phyloP scores from a whole-genome alignment of 2,797 vertebrate species.

The Hylomyscus alleni region DNA sequence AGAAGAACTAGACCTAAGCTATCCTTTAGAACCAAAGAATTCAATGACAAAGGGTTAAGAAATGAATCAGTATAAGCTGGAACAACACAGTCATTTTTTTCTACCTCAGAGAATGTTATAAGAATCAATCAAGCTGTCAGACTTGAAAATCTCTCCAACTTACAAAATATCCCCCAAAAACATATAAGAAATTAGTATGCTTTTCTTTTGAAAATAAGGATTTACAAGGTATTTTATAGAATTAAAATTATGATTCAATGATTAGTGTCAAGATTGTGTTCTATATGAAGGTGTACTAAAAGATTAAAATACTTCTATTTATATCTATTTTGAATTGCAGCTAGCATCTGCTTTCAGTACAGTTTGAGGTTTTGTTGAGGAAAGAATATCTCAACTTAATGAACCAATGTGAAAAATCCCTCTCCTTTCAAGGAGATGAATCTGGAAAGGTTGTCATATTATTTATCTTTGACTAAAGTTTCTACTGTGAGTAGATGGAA shows the following conservation, averaged over 20 bases:
- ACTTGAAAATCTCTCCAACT: slow-evolving; percentile 46
- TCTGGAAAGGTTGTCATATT: slow-evolving; percentile 76
- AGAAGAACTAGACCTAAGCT: background rate
- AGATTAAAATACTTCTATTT: slow-evolving; percentile 45
- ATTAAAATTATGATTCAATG: slow-evolving; percentile 43
- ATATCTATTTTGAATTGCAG: slow-evolving; percentile 53
- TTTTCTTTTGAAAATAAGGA: slow-evolving; percentile 8
- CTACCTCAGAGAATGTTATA: background rate
- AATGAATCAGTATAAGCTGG: background rate
- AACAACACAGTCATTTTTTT: background rate
- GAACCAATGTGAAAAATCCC: slow-evolving; percentile 52
- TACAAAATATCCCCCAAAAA: slow-evolving; percentile 5
- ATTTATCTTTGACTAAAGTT: slow-evolving; percentile 76
- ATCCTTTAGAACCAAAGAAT: background rate
- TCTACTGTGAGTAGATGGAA: slow-evolving; percentile 67
- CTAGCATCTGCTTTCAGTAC: background rate
- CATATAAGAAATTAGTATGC: background rate
- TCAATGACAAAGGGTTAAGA: background rate
- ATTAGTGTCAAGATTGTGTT: slow-evolving; percentile 12
- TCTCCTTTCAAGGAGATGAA: slow-evolving; percentile 69
- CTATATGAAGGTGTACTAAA: background rate
- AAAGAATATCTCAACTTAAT: slow-evolving; percentile 66
- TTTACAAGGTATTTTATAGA: background rate
- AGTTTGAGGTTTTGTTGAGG: slow-evolving; percentile 40
- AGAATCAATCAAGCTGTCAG: background rate